These are phyloP conservation scores for Drosophila fulvimacula DNA, from an alignment of 2,888 invertebrate species.

Conservation along the genomic window DNA sequence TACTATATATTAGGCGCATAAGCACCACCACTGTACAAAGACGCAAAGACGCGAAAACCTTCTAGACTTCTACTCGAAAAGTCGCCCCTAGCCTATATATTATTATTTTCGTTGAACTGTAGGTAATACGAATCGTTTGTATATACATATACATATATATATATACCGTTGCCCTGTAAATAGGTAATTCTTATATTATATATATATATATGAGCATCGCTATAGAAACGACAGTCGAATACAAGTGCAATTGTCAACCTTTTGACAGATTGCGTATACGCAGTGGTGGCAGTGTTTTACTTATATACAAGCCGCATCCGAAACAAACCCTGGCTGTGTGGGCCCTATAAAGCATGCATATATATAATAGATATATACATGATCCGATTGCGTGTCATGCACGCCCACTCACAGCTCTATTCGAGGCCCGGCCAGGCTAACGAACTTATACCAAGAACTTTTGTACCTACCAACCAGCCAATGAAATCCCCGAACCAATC, in stretches of 20 bases:
- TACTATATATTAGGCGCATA: constrained; percentile 7
- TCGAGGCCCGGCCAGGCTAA: constrained; percentile 15
- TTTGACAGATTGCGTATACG: constrained; percentile 75
- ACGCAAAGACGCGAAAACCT: constrained; percentile 22
- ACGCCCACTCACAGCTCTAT: not conserved
- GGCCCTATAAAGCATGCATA: constrained; percentile 47
- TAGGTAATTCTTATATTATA: constrained; percentile 28
- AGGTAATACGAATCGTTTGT: constrained; percentile 30
- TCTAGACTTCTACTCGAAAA: constrained; percentile 11
- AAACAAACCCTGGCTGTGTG: constrained; percentile 74
- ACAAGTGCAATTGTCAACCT: constrained; percentile 58
- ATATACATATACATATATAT: constrained; percentile 14
- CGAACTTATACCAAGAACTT: constrained; percentile 25
- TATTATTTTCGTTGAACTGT: constrained; percentile 8
- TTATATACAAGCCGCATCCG: constrained; percentile 79
- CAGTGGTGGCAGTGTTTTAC: constrained; percentile 85
- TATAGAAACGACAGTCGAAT: constrained; percentile 56
- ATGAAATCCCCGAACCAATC: constrained; percentile 73
- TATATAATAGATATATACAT: not conserved
- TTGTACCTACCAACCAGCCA: constrained; percentile 47
- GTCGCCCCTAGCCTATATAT: constrained; percentile 37
- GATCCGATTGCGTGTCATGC: constrained; percentile 25
- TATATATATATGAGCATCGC: constrained; percentile 16
- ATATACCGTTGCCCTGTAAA: constrained; percentile 39
- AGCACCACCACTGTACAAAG: constrained; percentile 58